Evolutionary conservation across 1,140 invertebrate species (phyloP), one percentile per base, ranked within the genome.

Genomic region (Plectrocnemia conspersa): DNA sequence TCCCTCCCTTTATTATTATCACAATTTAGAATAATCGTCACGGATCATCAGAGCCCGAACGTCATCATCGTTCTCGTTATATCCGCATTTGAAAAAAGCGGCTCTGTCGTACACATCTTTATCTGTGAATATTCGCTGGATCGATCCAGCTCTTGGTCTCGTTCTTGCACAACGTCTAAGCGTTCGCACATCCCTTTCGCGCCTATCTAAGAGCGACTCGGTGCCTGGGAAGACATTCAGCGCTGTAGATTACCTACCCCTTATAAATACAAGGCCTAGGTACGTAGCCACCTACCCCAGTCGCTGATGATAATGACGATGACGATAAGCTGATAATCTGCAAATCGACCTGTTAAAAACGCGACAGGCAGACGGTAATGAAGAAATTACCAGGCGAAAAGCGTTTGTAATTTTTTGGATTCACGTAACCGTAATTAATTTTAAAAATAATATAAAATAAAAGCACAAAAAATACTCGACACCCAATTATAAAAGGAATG

Each of bases 211-310:
- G n/a, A n/a, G 38, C 19, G 11, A 16, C 10, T 47, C 45, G 27
- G 27, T 46, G 45, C 45, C 45, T 47, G 45, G 45, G 45, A 47
- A 47, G 45, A 47, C 45, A 47, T 47, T 47, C 32, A 32, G 45
- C 32, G 35, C 27, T 3, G 45, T 18, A 29, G 45, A 47, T 47
- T 29, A 47, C 19, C 35, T 33, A 33, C 45, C 45, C 19, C 25
- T 33, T 33, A 24, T 47, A 47, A 47, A 47, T 47, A 47, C 9
- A 21, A 29, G n/a, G n/a, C n/a, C n/a, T n/a, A n/a, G n/a, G n/a
- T n/a, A n/a, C n/a, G n/a, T n/a, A n/a, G n/a, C n/a, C n/a, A n/a
- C n/a, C n/a, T n/a, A n/a, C n/a, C 10, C 45, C 44, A 29, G 32
- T 46, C 27, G n/a, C 27, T 24, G 25, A 44, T 44, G 21, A 44